Base-by-base conservation (phyloP, 2,888 invertebrate species). In the Thera obeliscata region DNA sequence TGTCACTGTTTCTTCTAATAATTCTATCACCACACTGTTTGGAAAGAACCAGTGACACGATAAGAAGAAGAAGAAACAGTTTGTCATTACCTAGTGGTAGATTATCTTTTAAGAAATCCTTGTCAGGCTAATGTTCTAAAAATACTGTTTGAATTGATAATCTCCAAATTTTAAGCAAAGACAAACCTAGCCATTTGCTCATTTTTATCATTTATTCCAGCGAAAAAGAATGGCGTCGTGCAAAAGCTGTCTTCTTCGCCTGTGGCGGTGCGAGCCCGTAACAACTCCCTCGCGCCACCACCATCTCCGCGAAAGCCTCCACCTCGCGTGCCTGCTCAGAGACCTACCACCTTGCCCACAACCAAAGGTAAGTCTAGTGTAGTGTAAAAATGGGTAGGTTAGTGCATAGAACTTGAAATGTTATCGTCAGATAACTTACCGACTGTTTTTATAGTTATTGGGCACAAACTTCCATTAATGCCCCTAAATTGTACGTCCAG, bases 201-300 rank as follows among this genome's bases (percentile, higher is more conserved):
- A 33, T 59, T 72, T 56, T 61, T 64, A 57, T 70, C 54, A 0
- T 60, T 74, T 60, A 80, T 89, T 85, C 65, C 88, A 93, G 93
- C 78, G 22, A 93, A 93, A 86, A 93, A 93, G 76, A 93, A 93
- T 91, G 93, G 92, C 69, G 90, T 93, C 76, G 93, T 91, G 58
- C 92, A 87, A 74, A 91, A 92, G 78, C 76, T 93, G 74, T 88
- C 91, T 46, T 88, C 92, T 61, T 93, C 93, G 7, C 93, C 93
- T 6, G 90, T 91, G 78, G 79, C 88, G 9, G 87, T 90, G 77
- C 90, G 93, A 48, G 87, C 91, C 69, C 90, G 91, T 72, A 81
- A 88, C n/a, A 81, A 88, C 12, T 86, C 91, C 0, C 83, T 90
- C 70, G 88, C 87, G 55, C 88, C 92, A 35, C 90, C 92, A 2